Evolutionary conservation across 2,888 invertebrate species (phyloP).

Genomic region (Alitta virens): DNA sequence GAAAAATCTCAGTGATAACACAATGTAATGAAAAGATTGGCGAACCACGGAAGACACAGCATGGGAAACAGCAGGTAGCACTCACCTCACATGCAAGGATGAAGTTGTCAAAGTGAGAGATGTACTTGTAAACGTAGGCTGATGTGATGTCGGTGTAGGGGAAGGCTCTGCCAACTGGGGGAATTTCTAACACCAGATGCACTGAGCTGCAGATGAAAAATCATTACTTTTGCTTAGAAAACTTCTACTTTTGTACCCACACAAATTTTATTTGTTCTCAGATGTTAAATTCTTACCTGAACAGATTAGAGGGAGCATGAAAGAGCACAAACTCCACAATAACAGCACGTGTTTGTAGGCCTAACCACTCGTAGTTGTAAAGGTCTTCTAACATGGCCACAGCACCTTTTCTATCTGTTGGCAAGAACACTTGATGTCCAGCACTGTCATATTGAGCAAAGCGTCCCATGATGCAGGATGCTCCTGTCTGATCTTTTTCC

Average conservation of each 20-base stretch:
- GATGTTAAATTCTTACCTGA: slow-evolving; percentile 32
- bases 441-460: slow-evolving; percentile 40
- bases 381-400: not conserved
- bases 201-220: slow-evolving; percentile 34
- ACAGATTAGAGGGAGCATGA: slow-evolving; percentile 47
- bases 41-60: too few species aligned
- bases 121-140: slow-evolving; percentile 47
- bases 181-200: slow-evolving; percentile 41
- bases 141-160: slow-evolving; percentile 38
- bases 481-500: slow-evolving; percentile 4
- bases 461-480: slow-evolving; percentile 29
- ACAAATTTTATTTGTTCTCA: not conserved
- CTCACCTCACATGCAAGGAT: slow-evolving; percentile 51
- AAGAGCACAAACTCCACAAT: slow-evolving; percentile 49
- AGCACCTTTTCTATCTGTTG: not conserved
- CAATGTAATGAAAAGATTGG: too few species aligned
- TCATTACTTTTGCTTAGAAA: too few species aligned
- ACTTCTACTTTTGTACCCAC: too few species aligned
- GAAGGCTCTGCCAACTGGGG: slow-evolving; percentile 38
- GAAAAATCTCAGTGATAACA: too few species aligned
- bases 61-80: not conserved
- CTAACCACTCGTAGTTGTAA: slow-evolving; percentile 38
- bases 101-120: slow-evolving; percentile 42
- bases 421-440: slow-evolving; percentile 33
- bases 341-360: slow-evolving; percentile 41